Evolutionary conservation across 2,113 vertebrate genomes (phyloP), one percentile per base, ranked within the genome.

Genomic region (Bucco capensis): DNA sequence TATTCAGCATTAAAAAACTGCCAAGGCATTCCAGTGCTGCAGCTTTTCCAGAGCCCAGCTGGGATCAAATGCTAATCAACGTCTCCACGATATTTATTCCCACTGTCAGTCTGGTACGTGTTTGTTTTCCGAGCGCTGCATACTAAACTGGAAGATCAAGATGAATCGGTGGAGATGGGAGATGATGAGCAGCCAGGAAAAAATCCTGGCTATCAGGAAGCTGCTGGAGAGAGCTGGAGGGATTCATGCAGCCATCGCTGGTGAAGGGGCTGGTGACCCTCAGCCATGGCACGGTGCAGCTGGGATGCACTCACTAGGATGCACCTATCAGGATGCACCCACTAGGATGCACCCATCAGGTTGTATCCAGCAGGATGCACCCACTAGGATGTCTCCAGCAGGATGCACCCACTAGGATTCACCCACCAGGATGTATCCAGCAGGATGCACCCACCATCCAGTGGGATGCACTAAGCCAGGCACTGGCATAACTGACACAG

Each of bases 61-160:
- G 97, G 97, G 97, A 97, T 97, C 97, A 97, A 97, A 97, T 97
- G 97, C 97, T 98, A 97, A 97, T 98, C 97, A 97, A 96, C 96
- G 85, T 91, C 88, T 91, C 96, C 46, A 74, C 89, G 96, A 97
- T 97, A 97, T 98, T 97, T 97, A 97, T 98, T 97, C 97, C 97
- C 97, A 96, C 97, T 96, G 97, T 97, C 97, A 97, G 97, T 94
- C 96, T 89, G 95, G 86, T 92, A 92, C 89, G 85, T 93, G 96
- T 97, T 97, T 98, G 97, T 96, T 97, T 98, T 97, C 96, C 92
- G 95, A 96, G 97, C 90, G 27, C 96, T 95, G 97, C 96, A 97
- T 97, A 96, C 96, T 97, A 97, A 97, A 88, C 81, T 37, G 35
- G 89, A 79, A 87, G 94, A 86, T 88, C 76, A 49, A 88, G 96